Evolutionary conservation across 1,140 invertebrate genomes (phyloP), one percentile per base, ranked within the genome.

Genomic region (Sycophaga agraensis): DNA sequence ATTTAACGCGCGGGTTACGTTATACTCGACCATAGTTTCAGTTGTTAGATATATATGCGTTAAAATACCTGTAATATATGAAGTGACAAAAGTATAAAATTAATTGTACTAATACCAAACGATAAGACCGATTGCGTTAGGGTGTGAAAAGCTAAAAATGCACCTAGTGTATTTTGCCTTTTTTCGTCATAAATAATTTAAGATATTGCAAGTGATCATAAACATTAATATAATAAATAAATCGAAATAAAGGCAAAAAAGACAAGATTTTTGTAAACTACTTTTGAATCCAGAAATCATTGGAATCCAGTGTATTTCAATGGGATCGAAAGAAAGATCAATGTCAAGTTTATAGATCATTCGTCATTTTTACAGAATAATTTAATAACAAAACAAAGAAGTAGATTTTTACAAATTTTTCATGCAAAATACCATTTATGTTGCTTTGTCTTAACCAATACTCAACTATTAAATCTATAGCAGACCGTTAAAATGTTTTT

Each of bases 81-180:
- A 45, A 42, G 28, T 45, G 40, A 19, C 31, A 39, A 16, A 39
- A 53, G n/a, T 17, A 39, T 4, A 53, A 21, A 31, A 54, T 28
- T 7, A 53, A 39, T n/a, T 34, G 3, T 16, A n/a, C 4, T n/a
- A 22, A 37, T 12, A 6, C 4, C 11, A 11, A 21, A 39, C 7
- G 14, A 43, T 19, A 43, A 22, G 21, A 43, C 5, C 4, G 11
- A 51, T 22, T 5, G n/a, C 12, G 21, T 28, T 17, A 35, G 16
- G 19, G 40, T 9, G 14, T 8, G 22, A 39, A 35, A 57, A 34
- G 22, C 3, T 21, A 31, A n/a, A 46, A 28, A 48, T 55, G 31
- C 28, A 53, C 22, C 11, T 45, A 45, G 39, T 43, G 40, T 17
- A 34, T 22, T 51, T 51, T 53, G 49, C 35, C 46, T 59, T 59